Percentiles rank a stretch among this genome's conserved stretches.
Evolutionary conservation across 2,113 vertebrate species (phyloP).

Genomic region (Epinephelus lanceolatus): DNA sequence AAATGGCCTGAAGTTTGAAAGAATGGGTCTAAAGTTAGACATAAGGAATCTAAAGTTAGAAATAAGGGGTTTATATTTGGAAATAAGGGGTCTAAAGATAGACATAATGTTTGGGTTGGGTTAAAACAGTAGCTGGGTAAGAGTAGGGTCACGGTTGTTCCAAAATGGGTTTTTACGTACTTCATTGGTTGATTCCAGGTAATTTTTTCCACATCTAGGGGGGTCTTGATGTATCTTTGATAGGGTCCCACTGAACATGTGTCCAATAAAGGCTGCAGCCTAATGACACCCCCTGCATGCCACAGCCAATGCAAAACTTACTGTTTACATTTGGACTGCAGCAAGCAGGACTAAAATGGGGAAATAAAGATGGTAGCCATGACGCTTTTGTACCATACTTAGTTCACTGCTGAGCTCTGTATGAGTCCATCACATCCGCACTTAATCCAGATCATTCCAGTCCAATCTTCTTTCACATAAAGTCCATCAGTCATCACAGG

Average conservation of each 20-base stretch:
- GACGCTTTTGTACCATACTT: background rate
- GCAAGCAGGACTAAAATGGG: conserved; percentile 51
- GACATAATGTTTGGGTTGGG: no score
- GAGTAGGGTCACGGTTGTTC: no score
- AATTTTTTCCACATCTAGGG: background rate
- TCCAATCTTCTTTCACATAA: background rate
- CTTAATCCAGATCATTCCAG: conserved; percentile 1
- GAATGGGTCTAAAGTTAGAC: no score
- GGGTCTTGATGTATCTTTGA: conserved; percentile 31
- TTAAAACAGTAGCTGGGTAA: no score
- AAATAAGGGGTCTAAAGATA: no score
- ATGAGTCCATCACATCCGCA: conserved; percentile 1
- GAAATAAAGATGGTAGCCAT: conserved; percentile 37
- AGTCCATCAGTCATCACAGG: background rate
- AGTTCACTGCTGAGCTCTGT: background rate
- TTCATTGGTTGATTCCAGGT: background rate
- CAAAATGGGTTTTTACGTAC: background rate
- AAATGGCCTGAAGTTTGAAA: no score
- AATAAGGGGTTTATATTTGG: no score
- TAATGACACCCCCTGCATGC: conserved; percentile 24
- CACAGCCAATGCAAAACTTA: conserved; percentile 65
- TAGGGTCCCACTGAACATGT: conserved; percentile 53
- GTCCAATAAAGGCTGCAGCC: conserved; percentile 39
- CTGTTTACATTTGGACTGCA: conserved; percentile 74
- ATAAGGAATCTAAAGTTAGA: no score